phyloP scores from a whole-genome alignment of 2,797 vertebrate genomes.

The Ataeniobius toweri region DNA sequence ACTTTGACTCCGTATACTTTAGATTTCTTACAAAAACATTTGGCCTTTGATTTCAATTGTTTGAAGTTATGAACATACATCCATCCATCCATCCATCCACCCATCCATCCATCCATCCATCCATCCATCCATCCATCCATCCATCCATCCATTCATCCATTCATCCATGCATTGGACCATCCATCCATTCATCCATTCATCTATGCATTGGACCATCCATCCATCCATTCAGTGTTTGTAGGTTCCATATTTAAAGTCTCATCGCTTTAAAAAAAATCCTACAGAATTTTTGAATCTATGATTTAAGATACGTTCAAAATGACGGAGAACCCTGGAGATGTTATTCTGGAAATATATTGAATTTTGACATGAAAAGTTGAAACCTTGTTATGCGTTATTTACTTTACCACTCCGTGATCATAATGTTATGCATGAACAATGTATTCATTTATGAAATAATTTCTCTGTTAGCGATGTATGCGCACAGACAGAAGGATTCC shows the following conservation, averaged over 20 bases:
- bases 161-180: no score
- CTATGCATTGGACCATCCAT: no score
- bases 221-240: no score
- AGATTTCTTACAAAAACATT: neutral
- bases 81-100: no score
- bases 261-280: neutral
- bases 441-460: neutral
- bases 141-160: no score
- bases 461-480: neutral
- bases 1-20: neutral
- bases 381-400: neutral
- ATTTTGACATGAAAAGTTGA: neutral
- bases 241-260: neutral
- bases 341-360: neutral
- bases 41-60: no score
- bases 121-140: no score
- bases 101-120: no score
- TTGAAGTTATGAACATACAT: no score
- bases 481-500: neutral
- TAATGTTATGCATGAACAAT: neutral
- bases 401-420: neutral
- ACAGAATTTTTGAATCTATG: neutral
- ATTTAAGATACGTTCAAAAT: neutral
- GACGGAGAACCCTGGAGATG: neutral
- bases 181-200: no score